Percentiles rank a stretch among this genome's conserved stretches.
phyloP scores from a whole-genome alignment of 53 echinoderm and acorn worm genomes.

The Henricia sp. region DNA sequence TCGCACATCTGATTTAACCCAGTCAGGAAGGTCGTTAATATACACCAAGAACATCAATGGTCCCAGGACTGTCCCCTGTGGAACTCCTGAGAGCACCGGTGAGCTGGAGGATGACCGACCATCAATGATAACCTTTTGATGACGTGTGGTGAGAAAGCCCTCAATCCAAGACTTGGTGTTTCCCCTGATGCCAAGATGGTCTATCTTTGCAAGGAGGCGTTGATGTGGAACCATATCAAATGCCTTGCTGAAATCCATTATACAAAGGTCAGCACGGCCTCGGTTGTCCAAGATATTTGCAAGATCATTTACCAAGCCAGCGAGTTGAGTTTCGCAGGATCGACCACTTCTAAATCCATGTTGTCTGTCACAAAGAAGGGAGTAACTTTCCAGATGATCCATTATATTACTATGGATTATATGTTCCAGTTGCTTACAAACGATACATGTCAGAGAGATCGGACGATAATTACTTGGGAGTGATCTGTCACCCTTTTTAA shows the following conservation, averaged over 20 bases:
- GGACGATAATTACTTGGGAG: conserved; percentile 60
- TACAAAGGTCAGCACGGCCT: conserved; percentile 29
- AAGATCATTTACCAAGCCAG: conserved; percentile 13
- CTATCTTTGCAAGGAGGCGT: conserved; percentile 34
- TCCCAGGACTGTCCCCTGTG: no score
- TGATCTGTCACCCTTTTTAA: conserved; percentile 63
- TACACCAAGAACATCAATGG: no score
- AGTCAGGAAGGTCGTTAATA: no score
- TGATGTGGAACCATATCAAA: conserved; percentile 52
- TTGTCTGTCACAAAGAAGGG: conserved; percentile 48
- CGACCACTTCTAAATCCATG: conserved; percentile 65
- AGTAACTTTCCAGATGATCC: conserved; percentile 49
- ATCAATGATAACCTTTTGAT: conserved; percentile 35
- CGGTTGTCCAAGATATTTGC: not conserved
- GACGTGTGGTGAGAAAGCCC: conserved; percentile 19
- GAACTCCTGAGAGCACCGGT: no score
- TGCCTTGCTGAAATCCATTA: conserved; percentile 47
- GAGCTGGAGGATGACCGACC: no score
- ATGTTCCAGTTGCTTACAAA: conserved; percentile 68
- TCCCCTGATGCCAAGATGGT: conserved; percentile 3
- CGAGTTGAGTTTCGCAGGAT: conserved; percentile 70
- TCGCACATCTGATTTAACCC: no score
- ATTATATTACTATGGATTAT: conserved; percentile 57
- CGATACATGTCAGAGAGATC: conserved; percentile 63
- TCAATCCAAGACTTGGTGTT: conserved; percentile 16